phyloP scores from a whole-genome alignment of 2,113 vertebrate genomes.

The Diphyllodes magnificus region DNA sequence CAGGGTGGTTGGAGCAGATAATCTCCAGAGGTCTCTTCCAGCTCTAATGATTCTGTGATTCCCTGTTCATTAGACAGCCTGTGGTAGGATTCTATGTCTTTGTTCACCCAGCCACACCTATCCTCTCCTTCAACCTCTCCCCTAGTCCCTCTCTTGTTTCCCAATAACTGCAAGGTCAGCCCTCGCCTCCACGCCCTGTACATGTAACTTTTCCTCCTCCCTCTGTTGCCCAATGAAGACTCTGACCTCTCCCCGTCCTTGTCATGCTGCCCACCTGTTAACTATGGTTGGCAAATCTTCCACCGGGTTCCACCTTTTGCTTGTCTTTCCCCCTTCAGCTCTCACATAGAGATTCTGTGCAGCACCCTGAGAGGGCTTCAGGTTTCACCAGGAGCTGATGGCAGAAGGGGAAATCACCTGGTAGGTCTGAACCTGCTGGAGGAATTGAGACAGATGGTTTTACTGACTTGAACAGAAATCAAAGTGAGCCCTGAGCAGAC shows the following conservation, averaged over 20 bases:
- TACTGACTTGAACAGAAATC: neutral
- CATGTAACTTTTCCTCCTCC: neutral
- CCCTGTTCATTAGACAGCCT: neutral
- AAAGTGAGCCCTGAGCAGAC: neutral
- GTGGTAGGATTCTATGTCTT: too few relatives aligned
- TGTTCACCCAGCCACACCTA: neutral
- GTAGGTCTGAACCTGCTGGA: neutral
- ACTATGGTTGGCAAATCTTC: neutral
- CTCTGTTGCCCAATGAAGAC: neutral
- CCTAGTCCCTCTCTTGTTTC: too few relatives aligned
- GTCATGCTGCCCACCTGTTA: rapidly evolving
- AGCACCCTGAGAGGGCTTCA: neutral
- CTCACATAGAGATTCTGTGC: rapidly evolving
- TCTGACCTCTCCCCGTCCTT: neutral
- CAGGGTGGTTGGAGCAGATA: neutral
- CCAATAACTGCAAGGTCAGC: rapidly evolving
- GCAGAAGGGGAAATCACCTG: too few relatives aligned
- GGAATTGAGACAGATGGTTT: neutral
- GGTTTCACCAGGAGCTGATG: neutral
- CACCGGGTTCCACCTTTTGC: neutral
- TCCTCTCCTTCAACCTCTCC: neutral
- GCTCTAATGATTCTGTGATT: neutral
- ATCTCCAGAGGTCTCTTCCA: neutral
- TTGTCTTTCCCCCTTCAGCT: neutral
- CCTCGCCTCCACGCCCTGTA: rapidly evolving